Evolutionary conservation across 2,888 invertebrate species (phyloP).

Genomic region (Drosophila pseudotakahashii): DNA sequence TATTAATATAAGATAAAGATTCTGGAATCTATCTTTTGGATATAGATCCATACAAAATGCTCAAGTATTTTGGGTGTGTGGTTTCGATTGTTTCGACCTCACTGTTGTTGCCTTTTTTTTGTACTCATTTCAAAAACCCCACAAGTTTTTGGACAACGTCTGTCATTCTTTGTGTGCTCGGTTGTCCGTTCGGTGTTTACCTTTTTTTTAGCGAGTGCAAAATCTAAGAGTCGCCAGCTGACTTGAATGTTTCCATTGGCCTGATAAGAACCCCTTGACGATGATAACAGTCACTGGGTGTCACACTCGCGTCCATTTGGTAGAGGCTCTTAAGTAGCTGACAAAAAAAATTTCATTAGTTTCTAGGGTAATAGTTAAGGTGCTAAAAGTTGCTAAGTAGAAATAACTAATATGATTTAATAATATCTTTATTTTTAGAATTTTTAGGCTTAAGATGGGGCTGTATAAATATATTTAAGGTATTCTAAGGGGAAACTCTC

Average conservation of each 20-base stretch:
- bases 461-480: too few relatives aligned
- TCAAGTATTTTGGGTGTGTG: background rate
- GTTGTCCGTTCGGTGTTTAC: conserved; percentile 5
- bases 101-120: background rate
- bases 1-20: too few relatives aligned
- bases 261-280: conserved; percentile 17
- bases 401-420: too few relatives aligned
- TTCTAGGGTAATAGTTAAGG: too few relatives aligned
- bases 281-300: conserved; percentile 20
- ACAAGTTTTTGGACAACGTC: background rate
- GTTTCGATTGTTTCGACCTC: background rate
- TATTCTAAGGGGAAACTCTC: too few relatives aligned
- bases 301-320: conserved; percentile 12
- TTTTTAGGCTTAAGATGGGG: too few relatives aligned
- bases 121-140: background rate
- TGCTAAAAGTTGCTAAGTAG: too few relatives aligned
- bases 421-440: too few relatives aligned
- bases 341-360: conserved; percentile 26
- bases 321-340: conserved; percentile 18
- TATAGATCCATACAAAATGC: too few relatives aligned
- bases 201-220: conserved; percentile 26
- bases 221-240: conserved; percentile 37
- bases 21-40: too few relatives aligned
- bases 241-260: conserved; percentile 18
- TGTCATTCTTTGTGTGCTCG: conserved; percentile 1